Conservation (phyloP, 1,140 invertebrate species). For the Vanessa tameamea region DNA sequence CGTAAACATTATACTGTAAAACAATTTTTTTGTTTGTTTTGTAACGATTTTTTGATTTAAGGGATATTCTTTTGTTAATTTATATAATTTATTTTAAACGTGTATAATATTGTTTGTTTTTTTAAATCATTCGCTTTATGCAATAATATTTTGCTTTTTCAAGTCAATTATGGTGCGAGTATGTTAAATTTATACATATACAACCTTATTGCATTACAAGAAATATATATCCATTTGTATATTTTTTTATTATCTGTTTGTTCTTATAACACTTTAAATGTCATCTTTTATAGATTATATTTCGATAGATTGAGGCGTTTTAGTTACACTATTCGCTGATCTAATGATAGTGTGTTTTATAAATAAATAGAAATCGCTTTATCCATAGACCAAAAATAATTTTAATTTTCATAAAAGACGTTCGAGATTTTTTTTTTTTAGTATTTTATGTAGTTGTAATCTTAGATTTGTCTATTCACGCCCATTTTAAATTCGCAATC, state of each 20-base stretch:
- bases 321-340: no score
- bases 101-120: constrained; percentile 37
- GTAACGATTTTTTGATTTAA: constrained; percentile 1
- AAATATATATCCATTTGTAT: constrained; percentile 21
- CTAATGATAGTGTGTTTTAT: no score
- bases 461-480: no score
- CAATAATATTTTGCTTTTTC: constrained; percentile 47
- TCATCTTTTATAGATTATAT: neutral
- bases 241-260: neutral
- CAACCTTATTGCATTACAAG: constrained; percentile 44
- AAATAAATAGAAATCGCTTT: no score
- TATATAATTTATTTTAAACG: constrained; percentile 35
- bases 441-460: no score
- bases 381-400: no score
- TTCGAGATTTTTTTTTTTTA: no score
- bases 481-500: no score
- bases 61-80: constrained; percentile 33
- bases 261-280: neutral
- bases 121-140: constrained; percentile 29
- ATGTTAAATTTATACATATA: constrained; percentile 50
- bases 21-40: neutral
- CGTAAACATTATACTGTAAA: no score
- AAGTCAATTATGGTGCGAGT: constrained; percentile 78
- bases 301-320: no score
- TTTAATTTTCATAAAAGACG: no score